Base-by-base conservation (phyloP, 2,888 invertebrate species). In the Heteromurus nitidus region DNA sequence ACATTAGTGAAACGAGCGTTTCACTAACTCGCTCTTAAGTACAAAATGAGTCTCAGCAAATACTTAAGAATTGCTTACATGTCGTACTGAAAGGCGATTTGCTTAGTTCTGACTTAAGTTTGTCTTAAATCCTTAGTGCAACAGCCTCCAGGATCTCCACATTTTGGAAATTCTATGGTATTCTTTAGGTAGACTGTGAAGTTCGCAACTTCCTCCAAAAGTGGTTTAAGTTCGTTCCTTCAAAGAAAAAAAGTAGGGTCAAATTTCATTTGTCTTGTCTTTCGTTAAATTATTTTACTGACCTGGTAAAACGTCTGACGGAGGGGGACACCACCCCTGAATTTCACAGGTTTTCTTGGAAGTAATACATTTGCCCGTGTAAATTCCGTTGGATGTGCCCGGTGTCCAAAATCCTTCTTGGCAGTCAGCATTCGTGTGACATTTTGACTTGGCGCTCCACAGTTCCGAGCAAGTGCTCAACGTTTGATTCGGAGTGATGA, bases 261-360 rank as follows among this genome's bases (percentile, higher is more conserved):
- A 13, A 13, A 26, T 7, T 9, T 26, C 16, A 50, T 22, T 11
- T 58, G 16, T n/a, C 22, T 58, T 11, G 2, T 58, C 11, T 58
- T 9, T 58, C n/a, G n/a, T n/a, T n/a, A n/a, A n/a, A n/a, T n/a
- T n/a, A n/a, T n/a, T n/a, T n/a, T n/a, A n/a, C 42, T 67, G 16
- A 44, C 47, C 67, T 36, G 72, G 72, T 20, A 72, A 18, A 5
- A 0, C 20, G 0, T 11, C 18, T 1, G 87, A 85, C 86, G 91
- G 91, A 20, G 89, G 88, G 0, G 90, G 90, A 87, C 91, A 91
- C 91, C 91, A 91, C 5, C 90, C 90, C 7, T 77, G 55, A 50
- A 89, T 86, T 84, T 89, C 87, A 88, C 91, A 91, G 5, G 87
- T 87, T 44, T 87, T 87, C 0, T 82, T 68, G 0, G 82, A 69